Percentiles rank a stretch among this genome's conserved stretches.
These are phyloP conservation scores for Trissolcus basalis DNA, from an alignment of 1,140 invertebrate species.

Conservation along the genomic window DNA sequence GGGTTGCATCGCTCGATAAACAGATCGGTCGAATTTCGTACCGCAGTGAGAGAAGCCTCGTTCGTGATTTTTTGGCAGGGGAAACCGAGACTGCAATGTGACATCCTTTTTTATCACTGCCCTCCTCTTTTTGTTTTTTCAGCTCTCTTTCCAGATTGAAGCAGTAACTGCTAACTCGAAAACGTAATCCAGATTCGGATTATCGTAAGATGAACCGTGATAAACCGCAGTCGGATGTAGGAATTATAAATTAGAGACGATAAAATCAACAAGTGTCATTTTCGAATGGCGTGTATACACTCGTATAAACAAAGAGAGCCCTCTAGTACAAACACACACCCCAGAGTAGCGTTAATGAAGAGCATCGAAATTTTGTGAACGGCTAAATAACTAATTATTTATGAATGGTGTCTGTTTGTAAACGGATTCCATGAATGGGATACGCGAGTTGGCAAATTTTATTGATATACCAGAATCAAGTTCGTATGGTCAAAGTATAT, in stretches of 20 bases:
- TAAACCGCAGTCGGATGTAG: neutral
- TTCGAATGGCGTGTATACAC: conserved; percentile 28
- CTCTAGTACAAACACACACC: conserved; percentile 2
- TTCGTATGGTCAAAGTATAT: too few species aligned
- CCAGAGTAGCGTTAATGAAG: conserved; percentile 6
- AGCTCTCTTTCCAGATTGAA: too few species aligned
- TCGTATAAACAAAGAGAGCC: conserved; percentile 22
- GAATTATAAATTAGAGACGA: conserved; percentile 44
- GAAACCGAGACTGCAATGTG: conserved; percentile 1
- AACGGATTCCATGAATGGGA: neutral
- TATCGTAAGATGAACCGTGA: conserved; percentile 13
- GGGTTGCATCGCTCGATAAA: conserved; percentile 26
- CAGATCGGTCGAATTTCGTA: conserved; percentile 14
- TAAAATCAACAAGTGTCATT: conserved; percentile 57
- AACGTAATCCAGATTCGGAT: neutral
- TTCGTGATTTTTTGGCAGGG: too few species aligned
- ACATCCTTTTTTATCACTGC: too few species aligned
- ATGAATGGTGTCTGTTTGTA: too few species aligned
- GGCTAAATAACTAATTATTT: too few species aligned
- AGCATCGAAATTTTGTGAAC: neutral
- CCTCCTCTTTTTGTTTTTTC: too few species aligned
- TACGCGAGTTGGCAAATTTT: too few species aligned
- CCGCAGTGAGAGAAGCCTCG: too few species aligned
- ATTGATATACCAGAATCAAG: too few species aligned
- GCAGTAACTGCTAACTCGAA: too few species aligned